Conservation (phyloP, 2,797 vertebrate species). For the Spinus olivaceus region DNA sequence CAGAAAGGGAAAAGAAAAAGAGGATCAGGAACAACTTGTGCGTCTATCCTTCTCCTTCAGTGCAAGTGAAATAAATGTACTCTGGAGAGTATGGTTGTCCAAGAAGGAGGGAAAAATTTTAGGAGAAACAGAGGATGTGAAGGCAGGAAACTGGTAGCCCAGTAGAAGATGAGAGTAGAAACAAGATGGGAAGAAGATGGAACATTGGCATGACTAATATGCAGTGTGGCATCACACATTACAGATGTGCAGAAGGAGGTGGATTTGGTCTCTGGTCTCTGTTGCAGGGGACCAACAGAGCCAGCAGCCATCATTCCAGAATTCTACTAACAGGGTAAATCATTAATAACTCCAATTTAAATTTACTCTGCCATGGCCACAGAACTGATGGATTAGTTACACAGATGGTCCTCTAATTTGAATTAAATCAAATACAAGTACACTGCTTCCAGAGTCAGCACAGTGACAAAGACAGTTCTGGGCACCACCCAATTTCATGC, state of each 20-base stretch:
- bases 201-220: no score
- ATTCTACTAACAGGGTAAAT: not conserved
- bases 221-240: no score
- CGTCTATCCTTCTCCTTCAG: not conserved
- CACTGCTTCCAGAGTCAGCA: not conserved
- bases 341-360: fast-evolving
- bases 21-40: not conserved
- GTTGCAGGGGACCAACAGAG: not conserved
- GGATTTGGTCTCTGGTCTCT: not conserved
- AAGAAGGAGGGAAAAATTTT: not conserved
- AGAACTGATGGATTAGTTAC: not conserved
- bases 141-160: not conserved
- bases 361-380: not conserved
- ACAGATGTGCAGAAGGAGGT: not conserved
- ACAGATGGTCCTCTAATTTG: not conserved
- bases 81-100: not conserved
- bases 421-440: not conserved
- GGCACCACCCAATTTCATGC: not conserved
- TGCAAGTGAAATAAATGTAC: not conserved
- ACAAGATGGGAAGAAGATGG: not conserved
- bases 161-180: not conserved
- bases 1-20: not conserved
- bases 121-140: fast-evolving
- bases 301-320: not conserved
- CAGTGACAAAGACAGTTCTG: not conserved